Evolutionary conservation across 2,113 vertebrate genomes (phyloP).

Genomic region (Glaucomys volans): DNA sequence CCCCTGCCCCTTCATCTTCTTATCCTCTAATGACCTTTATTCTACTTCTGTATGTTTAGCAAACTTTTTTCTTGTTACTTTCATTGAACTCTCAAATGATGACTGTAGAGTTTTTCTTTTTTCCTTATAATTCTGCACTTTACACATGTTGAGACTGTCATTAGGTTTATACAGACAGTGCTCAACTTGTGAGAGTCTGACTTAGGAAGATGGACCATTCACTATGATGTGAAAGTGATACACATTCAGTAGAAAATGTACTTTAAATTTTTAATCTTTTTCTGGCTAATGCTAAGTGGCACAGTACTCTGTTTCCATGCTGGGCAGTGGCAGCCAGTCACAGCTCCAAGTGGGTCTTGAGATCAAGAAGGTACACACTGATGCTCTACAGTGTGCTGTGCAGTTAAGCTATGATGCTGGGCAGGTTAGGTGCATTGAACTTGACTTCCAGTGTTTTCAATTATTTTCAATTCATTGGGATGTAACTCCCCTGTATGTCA

Average conservation of each 20-base stretch:
- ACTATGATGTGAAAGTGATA: neutral
- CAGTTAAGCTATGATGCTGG: too few relatives aligned
- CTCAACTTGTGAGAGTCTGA: neutral
- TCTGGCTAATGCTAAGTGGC: too few relatives aligned
- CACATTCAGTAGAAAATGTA: neutral
- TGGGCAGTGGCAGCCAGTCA: neutral
- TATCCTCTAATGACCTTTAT: neutral
- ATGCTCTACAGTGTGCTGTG: neutral
- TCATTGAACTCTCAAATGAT: neutral
- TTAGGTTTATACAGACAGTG: neutral
- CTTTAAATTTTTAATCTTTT: neutral
- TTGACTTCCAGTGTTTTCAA: neutral
- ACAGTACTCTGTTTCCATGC: neutral
- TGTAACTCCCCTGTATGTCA: neutral
- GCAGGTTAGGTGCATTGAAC: neutral
- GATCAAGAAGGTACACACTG: neutral
- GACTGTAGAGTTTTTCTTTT: neutral
- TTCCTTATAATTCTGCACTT: neutral
- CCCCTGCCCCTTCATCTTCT: neutral
- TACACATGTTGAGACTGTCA: neutral
- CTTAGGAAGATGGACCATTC: neutral
- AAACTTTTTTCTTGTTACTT: neutral
- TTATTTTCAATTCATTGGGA: too few relatives aligned
- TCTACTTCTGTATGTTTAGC: neutral
- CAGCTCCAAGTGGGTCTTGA: neutral